phyloP scores from a whole-genome alignment of 1,140 invertebrate species.

The Armadillidium nasatum region DNA sequence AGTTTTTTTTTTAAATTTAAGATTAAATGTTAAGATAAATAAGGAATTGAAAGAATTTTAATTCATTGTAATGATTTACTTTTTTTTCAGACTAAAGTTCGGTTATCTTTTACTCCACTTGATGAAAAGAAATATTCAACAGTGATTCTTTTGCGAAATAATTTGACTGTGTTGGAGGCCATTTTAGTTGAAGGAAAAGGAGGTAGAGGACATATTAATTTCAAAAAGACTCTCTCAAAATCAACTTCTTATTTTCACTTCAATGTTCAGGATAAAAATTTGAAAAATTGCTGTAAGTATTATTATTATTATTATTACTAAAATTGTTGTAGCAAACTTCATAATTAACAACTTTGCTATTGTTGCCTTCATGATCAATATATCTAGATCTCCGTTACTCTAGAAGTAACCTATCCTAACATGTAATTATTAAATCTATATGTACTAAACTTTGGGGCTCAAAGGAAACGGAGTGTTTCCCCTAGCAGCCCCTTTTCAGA shows the following conservation, averaged over 20 bases:
- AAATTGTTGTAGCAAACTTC: too few relatives aligned
- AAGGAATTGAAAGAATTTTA: too few relatives aligned
- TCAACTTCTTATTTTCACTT: conserved; percentile 69
- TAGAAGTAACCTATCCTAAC: too few relatives aligned
- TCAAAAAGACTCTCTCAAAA: conserved; percentile 79
- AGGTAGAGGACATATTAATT: conserved; percentile 76
- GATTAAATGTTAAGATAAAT: too few relatives aligned
- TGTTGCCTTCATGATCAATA: too few relatives aligned
- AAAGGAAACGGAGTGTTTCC: too few relatives aligned
- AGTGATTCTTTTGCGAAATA: conserved; percentile 66
- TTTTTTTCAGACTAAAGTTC: conserved; percentile 31
- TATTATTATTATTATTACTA: neutral
- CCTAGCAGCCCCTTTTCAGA: too few relatives aligned
- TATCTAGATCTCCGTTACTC: too few relatives aligned
- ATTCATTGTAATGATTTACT: neutral
- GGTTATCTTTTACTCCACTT: conserved; percentile 37
- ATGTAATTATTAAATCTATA: too few relatives aligned
- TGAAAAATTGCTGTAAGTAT: conserved; percentile 63
- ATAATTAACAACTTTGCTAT: too few relatives aligned
- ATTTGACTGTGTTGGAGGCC: conserved; percentile 85
- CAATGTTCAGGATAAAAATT: conserved; percentile 75
- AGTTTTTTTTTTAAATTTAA: too few relatives aligned
- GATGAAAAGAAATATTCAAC: conserved; percentile 34
- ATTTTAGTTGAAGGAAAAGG: conserved; percentile 75
- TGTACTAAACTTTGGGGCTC: too few relatives aligned